A percentile compares a stretch with the other conserved stretches of the same genome.
These are phyloP conservation scores for Paracentrotus lividus DNA, from an alignment of 53 echinoderm and acorn worm species.

Conservation along the genomic window DNA sequence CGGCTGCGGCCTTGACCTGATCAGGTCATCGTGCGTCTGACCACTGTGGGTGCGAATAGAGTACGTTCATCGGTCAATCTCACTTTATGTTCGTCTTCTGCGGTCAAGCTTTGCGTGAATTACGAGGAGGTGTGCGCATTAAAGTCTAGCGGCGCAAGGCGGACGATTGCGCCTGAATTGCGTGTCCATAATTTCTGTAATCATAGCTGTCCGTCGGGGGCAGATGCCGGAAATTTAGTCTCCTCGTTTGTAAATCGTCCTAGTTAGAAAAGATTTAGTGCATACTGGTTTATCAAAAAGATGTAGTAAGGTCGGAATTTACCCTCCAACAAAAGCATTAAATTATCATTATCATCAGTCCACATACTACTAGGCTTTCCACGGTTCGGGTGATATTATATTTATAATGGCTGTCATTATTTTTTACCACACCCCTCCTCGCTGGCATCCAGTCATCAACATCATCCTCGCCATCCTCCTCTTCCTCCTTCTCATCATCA, in stretches of 20 bases:
- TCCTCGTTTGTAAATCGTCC: background rate
- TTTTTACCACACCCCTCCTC: no score
- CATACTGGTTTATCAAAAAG: no score
- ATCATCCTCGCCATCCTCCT: background rate
- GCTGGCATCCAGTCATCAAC: no score
- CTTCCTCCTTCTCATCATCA: background rate
- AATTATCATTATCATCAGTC: no score
- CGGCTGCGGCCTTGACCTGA: conserved; percentile 60
- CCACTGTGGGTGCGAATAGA: conserved; percentile 53
- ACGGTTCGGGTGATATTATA: background rate
- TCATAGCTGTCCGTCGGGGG: conserved; percentile 35
- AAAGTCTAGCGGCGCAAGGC: conserved; percentile 49
- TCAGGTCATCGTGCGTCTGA: conserved; percentile 56
- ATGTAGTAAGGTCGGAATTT: no score
- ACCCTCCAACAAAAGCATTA: no score
- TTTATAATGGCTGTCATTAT: no score
- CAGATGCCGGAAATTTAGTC: conserved; percentile 6
- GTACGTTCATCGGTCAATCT: conserved; percentile 36
- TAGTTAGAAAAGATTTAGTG: no score
- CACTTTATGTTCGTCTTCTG: conserved; percentile 24
- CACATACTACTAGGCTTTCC: background rate
- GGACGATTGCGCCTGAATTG: conserved; percentile 60
- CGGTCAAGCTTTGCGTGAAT: conserved; percentile 61
- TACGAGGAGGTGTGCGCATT: conserved; percentile 47
- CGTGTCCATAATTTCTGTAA: conserved; percentile 54